These are phyloP conservation scores for Psilanteris sp. DNA, from an alignment of 1,140 invertebrate species.

Conservation along the genomic window DNA sequence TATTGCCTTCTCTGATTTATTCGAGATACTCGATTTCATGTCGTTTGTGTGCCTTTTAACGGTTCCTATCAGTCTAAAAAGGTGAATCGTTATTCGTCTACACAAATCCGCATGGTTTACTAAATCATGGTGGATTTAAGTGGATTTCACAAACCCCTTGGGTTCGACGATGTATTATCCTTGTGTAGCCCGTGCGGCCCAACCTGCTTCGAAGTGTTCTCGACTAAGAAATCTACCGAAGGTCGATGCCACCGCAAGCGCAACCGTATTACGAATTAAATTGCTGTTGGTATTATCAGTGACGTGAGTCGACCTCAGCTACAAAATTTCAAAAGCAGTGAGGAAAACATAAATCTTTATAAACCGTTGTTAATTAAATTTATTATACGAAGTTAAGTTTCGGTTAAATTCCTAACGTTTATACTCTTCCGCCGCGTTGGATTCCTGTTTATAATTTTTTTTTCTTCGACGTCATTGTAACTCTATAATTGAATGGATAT, in stretches of 20 bases:
- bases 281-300: conserved; percentile 54
- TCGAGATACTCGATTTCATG: conserved; percentile 42
- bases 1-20: conserved; percentile 44
- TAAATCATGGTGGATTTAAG: conserved; percentile 74
- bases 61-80: conserved; percentile 68
- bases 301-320: conserved; percentile 38
- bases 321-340: conserved; percentile 34
- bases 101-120: conserved; percentile 66
- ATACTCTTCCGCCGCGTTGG: neutral
- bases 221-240: conserved; percentile 66
- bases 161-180: conserved; percentile 71
- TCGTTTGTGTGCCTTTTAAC: conserved; percentile 49
- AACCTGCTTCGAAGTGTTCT: conserved; percentile 59
- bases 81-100: conserved; percentile 65
- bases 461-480: too few relatives aligned
- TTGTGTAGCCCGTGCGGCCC: conserved; percentile 64
- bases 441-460: neutral
- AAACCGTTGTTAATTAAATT: conserved; percentile 39
- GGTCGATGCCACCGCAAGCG: conserved; percentile 58
- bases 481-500: too few relatives aligned
- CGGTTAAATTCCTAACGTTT: neutral
- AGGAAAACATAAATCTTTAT: conserved; percentile 41
- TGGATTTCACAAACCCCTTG: conserved; percentile 72
- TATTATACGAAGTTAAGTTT: conserved; percentile 1
- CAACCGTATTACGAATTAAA: conserved; percentile 62